Percentiles rank a stretch among this genome's conserved stretches.
Conservation (phyloP, 1,140 invertebrate genomes). For the Drosophila santomea region DNA sequence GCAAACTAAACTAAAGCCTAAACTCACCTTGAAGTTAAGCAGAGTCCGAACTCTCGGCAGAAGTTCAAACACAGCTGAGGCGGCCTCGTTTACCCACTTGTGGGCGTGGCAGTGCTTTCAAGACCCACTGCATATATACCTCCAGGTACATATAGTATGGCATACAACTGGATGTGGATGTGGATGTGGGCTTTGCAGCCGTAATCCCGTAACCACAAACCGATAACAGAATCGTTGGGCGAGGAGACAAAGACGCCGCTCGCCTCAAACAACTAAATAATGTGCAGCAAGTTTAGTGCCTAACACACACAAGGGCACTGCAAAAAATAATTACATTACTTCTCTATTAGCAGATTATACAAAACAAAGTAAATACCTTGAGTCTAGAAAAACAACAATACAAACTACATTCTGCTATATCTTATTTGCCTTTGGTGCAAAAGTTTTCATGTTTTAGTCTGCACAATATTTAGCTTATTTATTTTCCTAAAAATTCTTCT, state of each 20-base stretch:
- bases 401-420: too few species aligned
- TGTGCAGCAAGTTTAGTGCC: constrained; percentile 73
- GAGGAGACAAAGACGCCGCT: constrained; percentile 52
- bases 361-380: too few species aligned
- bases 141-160: background rate
- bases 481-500: too few species aligned
- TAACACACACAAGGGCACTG: constrained; percentile 4
- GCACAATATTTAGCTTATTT: too few species aligned
- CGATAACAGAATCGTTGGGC: constrained; percentile 66
- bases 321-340: background rate
- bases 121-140: constrained; percentile 7
- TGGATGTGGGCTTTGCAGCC: constrained; percentile 46
- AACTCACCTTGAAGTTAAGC: constrained; percentile 11
- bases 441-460: too few species aligned
- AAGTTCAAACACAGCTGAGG: constrained; percentile 42
- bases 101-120: constrained; percentile 12
- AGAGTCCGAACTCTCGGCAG: constrained; percentile 23
- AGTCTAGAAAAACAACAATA: too few species aligned
- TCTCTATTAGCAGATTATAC: too few species aligned
- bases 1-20: constrained; percentile 12
- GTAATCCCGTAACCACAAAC: constrained; percentile 72
- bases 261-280: constrained; percentile 77
- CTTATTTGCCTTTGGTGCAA: too few species aligned
- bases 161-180: background rate
- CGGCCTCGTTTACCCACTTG: constrained; percentile 30